phyloP scores from a whole-genome alignment of 1,140 invertebrate species.

The Bombyx mandarina region DNA sequence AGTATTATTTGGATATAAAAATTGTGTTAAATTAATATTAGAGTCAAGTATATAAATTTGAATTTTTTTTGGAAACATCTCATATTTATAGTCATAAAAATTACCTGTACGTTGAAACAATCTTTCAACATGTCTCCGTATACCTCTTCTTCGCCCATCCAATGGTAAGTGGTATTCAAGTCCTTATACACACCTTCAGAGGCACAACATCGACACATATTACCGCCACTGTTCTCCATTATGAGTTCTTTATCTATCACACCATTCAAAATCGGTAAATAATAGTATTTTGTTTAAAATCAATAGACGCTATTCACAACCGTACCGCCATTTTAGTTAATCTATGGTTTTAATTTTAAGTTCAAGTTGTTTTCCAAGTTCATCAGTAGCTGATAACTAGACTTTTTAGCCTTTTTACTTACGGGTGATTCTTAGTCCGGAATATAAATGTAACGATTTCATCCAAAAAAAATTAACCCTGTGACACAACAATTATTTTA shows the following conservation, averaged over 20 bases:
- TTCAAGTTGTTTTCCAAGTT: background rate
- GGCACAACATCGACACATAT: constrained; percentile 59
- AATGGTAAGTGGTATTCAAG: constrained; percentile 39
- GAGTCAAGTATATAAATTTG: too few relatives aligned
- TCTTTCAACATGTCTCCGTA: constrained; percentile 56
- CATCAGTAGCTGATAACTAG: background rate
- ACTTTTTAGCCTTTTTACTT: constrained; percentile 1
- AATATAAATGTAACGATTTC: too few relatives aligned
- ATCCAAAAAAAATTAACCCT: too few relatives aligned
- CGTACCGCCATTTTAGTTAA: constrained; percentile 46
- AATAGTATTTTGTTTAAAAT: constrained; percentile 3
- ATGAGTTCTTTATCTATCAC: constrained; percentile 12
- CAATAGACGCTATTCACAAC: constrained; percentile 24
- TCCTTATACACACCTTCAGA: constrained; percentile 53
- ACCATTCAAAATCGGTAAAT: constrained; percentile 19
- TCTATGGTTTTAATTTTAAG: background rate
- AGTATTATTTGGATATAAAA: too few relatives aligned
- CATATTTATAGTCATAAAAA: constrained; percentile 11
- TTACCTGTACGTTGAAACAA: constrained; percentile 55
- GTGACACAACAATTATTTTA: too few relatives aligned
- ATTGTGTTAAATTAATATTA: too few relatives aligned
- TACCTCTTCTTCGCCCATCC: constrained; percentile 57
- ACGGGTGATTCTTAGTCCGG: too few relatives aligned
- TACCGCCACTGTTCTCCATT: constrained; percentile 37
- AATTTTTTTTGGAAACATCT: too few relatives aligned